These are phyloP conservation scores for Acanthopagrus latus DNA, from an alignment of 2,797 vertebrate species.

Conservation along the genomic window DNA sequence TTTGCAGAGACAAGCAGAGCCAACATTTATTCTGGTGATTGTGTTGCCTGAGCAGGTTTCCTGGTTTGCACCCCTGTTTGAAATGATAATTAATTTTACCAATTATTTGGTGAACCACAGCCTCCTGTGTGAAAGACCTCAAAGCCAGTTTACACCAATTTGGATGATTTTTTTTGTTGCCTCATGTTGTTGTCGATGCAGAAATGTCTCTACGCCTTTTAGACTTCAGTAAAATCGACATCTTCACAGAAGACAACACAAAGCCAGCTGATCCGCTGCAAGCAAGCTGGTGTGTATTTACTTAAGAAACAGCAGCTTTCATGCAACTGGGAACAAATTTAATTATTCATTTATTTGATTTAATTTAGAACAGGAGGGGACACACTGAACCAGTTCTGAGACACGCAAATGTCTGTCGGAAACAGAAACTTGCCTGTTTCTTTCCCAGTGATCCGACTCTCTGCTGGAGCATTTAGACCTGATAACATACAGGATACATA, in stretches of 20 bases:
- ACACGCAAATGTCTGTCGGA: conserved; percentile 24
- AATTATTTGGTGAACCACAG: background rate
- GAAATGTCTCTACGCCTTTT: background rate
- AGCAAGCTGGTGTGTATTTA: background rate
- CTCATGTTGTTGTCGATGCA: background rate
- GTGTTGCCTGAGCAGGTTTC: no score
- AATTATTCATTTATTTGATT: conserved; percentile 42
- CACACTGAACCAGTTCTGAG: conserved; percentile 42
- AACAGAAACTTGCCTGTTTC: conserved; percentile 29
- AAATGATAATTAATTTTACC: background rate
- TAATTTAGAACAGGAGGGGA: conserved; percentile 40
- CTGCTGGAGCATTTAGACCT: conserved; percentile 6
- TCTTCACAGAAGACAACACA: background rate
- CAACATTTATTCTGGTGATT: no score
- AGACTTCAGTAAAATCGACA: background rate
- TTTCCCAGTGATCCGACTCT: conserved; percentile 16
- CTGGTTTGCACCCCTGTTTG: background rate
- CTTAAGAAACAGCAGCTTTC: conserved; percentile 1
- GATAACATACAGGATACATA: conserved; percentile 18
- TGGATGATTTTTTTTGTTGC: background rate
- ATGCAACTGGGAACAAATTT: conserved; percentile 23
- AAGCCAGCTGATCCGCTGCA: background rate
- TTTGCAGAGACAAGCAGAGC: no score
- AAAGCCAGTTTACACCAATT: background rate
- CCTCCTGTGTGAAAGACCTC: background rate